Evolutionary conservation across 2,113 vertebrate genomes (phyloP), one percentile per base, ranked within the genome.

Genomic region (Dasyurus viverrinus): DNA sequence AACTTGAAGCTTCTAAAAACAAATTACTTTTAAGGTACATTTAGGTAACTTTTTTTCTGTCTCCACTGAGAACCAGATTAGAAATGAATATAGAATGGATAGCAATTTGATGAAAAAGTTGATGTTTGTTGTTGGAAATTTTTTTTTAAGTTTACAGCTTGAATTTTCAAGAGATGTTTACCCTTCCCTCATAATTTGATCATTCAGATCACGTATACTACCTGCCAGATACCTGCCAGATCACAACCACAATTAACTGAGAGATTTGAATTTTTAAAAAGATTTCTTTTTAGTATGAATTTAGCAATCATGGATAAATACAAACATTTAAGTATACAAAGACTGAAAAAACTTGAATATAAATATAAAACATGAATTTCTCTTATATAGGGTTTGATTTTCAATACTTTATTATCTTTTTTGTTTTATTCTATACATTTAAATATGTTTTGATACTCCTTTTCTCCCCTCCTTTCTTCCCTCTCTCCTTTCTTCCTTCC

Each of bases 61-160:
- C 46, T 96, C 53, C 54, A 89, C 53, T 94, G 47, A 90, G 76
- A 94, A 95, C 14, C 92, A 24, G 16, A 54, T 12, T 12, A 93
- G 92, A 23, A 30, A 68, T 22, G 96, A 89, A 16, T 94, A 93
- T 30, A 90, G 92, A 47, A 90, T 93, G 60, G 53, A 27, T 42
- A 50, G n/a, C 36, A 76, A n/a, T 84, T 23, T 42, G 16, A 84
- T 84, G 19, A 84, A 84, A 76, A 84, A 22, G 36, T 42, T 84
- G n/a, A 42, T 84, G 11, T 76, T n/a, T 84, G 16, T 84, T 94
- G 54, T 93, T 94, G 92, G 57, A 23, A 5, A 0, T 90, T 54
- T 89, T 89, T 48, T n/a, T 93, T 89, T 54, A 57, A 24, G 54
- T 91, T 93, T 93, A 30, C 48, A 95, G 53, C 92, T 93, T 93